phyloP scores from a whole-genome alignment of 2,888 invertebrate species.

The Xestia rhomboidea region DNA sequence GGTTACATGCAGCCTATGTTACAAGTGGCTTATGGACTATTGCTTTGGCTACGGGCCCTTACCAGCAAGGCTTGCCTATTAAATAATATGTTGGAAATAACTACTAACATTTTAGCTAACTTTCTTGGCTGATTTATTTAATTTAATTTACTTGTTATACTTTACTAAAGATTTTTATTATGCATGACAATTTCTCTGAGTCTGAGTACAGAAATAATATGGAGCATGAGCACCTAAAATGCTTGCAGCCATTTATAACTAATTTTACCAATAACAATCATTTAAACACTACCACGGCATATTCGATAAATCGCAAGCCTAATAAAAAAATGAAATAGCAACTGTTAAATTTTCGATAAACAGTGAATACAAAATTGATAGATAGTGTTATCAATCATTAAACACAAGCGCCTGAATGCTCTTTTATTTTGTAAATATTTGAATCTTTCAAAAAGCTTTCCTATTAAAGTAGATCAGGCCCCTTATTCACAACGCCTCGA shows the following conservation, averaged over 20 bases:
- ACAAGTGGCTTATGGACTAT: not conserved
- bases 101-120: not conserved
- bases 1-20: not conserved
- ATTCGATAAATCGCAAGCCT: not conserved
- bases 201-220: not conserved
- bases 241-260: not conserved
- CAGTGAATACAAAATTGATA: not conserved
- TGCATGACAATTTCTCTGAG: not conserved
- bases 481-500: too few relatives aligned
- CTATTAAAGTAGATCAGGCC: not conserved
- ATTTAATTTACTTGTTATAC: not conserved
- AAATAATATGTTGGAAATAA: conserved; percentile 13
- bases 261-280: not conserved
- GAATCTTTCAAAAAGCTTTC: not conserved
- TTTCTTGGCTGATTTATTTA: not conserved
- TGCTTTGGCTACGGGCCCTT: not conserved
- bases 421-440: not conserved
- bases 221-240: not conserved
- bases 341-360: conserved; percentile 7
- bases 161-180: not conserved
- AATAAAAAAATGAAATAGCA: conserved; percentile 1
- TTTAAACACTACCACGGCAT: not conserved
- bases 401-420: not conserved
- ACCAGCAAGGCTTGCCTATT: not conserved
- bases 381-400: not conserved